Conservation (phyloP, 2,888 invertebrate species). For the Ormyrus thymus region DNA sequence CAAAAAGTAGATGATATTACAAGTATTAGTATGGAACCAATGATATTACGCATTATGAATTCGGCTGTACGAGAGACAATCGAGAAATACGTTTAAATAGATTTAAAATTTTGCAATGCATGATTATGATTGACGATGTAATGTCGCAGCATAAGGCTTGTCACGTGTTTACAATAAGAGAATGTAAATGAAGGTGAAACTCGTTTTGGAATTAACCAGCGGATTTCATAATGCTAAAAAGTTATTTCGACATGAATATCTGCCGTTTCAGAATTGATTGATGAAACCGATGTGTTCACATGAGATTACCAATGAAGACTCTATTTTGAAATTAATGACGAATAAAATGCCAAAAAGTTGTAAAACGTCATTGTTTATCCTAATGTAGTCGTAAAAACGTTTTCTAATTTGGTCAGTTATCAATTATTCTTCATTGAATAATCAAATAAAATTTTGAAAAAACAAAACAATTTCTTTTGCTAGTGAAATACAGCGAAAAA, state of each 20-base stretch:
- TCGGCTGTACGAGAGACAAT: constrained; percentile 40
- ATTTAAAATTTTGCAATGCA: constrained; percentile 26
- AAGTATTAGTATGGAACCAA: constrained; percentile 68
- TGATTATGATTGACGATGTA: constrained; percentile 9
- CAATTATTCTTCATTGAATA: constrained; percentile 1
- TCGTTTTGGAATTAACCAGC: constrained; percentile 45
- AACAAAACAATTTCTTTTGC: constrained; percentile 7
- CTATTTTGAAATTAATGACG: constrained; percentile 30
- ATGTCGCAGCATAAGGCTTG: not conserved
- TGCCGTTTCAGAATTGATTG: constrained; percentile 31
- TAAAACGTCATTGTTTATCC: constrained; percentile 16
- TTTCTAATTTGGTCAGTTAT: not conserved
- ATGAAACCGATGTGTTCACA: constrained; percentile 34
- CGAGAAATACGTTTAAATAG: not conserved
- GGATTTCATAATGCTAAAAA: constrained; percentile 56
- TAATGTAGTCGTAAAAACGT: not conserved
- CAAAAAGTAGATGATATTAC: constrained; percentile 73
- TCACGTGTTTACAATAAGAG: constrained; percentile 15
- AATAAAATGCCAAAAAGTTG: constrained; percentile 20
- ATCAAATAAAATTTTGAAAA: constrained; percentile 10
- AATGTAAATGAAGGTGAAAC: constrained; percentile 45
- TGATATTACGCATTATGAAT: constrained; percentile 55
- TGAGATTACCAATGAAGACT: constrained; percentile 14
- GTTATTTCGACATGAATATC: constrained; percentile 23
- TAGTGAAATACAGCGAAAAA: constrained; percentile 18